Conservation (phyloP, 1,140 invertebrate genomes). For the Hesperophylax magnus region DNA sequence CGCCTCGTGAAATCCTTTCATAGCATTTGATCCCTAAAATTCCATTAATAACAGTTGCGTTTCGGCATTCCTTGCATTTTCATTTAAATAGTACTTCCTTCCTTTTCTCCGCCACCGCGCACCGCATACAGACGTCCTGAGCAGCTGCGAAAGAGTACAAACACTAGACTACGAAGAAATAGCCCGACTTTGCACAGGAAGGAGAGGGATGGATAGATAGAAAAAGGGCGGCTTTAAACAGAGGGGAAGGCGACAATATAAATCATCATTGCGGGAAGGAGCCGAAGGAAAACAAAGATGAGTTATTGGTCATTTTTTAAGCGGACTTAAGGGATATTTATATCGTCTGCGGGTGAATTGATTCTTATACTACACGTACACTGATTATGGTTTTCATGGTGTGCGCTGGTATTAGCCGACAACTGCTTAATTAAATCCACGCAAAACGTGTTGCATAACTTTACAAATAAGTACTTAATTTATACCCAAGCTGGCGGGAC, state of each 20-base stretch:
- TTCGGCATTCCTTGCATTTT: conserved; percentile 29
- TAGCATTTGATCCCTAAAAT: conserved; percentile 13
- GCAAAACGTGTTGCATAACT: background rate
- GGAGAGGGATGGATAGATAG: background rate
- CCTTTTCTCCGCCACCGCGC: background rate
- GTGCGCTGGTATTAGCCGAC: background rate
- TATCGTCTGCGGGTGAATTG: conserved; percentile 2
- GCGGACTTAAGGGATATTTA: conserved; percentile 1
- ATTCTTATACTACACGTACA: background rate
- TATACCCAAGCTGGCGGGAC: too few relatives aligned
- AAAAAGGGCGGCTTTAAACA: background rate
- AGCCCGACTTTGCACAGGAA: background rate
- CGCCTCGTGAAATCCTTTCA: conserved; percentile 43
- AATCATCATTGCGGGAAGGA: conserved; percentile 49
- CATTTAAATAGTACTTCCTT: conserved; percentile 36
- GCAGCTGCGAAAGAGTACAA: conserved; percentile 9
- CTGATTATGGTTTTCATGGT: background rate
- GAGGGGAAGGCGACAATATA: conserved; percentile 42
- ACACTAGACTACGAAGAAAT: background rate
- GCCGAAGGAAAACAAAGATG: conserved; percentile 55
- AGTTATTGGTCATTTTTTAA: conserved; percentile 52
- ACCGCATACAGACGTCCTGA: conserved; percentile 17
- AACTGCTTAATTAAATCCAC: background rate
- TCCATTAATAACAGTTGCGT: conserved; percentile 40
- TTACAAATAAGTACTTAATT: background rate